Percentiles rank a stretch among this genome's conserved stretches.
These are phyloP conservation scores for Callosobruchus maculatus DNA, from an alignment of 2,888 invertebrate genomes.

Conservation along the genomic window DNA sequence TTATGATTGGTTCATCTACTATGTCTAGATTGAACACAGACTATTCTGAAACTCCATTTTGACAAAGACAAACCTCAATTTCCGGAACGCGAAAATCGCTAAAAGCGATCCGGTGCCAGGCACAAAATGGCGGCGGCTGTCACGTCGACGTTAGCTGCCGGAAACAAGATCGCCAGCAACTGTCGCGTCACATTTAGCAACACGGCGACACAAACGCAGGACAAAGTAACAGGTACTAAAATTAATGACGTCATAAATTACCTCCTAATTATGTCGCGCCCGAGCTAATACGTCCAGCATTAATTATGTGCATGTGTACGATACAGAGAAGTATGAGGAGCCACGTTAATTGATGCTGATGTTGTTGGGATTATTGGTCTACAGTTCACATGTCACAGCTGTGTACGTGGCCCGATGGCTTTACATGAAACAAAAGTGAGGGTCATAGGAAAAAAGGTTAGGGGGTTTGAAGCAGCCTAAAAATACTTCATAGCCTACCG, in stretches of 20 bases:
- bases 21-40: too few species aligned
- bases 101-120: background rate
- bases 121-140: background rate
- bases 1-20: too few species aligned
- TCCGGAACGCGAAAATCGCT: background rate
- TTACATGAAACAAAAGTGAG: too few species aligned
- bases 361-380: background rate
- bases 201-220: background rate
- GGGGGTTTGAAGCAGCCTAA: too few species aligned
- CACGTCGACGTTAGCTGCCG: background rate
- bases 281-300: background rate
- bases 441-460: too few species aligned
- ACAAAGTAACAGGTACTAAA: constrained; percentile 22
- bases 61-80: too few species aligned
- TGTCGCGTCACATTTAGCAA: background rate
- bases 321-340: background rate
- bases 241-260: constrained; percentile 23
- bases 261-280: background rate
- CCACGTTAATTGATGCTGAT: background rate
- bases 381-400: too few species aligned
- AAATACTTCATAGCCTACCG: too few species aligned
- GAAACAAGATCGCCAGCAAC: background rate
- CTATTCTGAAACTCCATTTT: too few species aligned
- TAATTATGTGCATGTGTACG: background rate
- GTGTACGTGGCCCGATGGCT: too few species aligned